Evolutionary conservation across 2,797 vertebrate genomes (phyloP).

Genomic region (Prionace glauca): DNA sequence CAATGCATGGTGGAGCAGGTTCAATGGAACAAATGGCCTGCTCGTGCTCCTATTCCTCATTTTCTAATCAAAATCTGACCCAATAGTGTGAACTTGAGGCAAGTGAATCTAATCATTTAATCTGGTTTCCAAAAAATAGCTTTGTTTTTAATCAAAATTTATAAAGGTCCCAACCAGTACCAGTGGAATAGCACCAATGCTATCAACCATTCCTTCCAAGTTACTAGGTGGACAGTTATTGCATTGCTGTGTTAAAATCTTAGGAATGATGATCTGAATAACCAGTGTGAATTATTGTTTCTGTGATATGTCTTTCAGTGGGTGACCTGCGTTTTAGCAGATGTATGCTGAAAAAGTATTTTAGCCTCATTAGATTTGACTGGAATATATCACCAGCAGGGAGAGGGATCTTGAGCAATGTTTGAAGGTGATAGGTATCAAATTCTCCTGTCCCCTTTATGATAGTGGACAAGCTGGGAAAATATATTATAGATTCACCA

Average conservation of each 20-base stretch:
- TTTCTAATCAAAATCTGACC: neutral
- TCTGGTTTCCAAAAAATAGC: too few species aligned
- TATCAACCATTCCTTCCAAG: neutral
- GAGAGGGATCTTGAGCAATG: neutral
- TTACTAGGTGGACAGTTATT: neutral
- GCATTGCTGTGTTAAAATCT: neutral
- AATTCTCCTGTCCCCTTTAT: neutral
- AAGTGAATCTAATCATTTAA: neutral
- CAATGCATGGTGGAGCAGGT: too few species aligned
- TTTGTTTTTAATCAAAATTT: neutral
- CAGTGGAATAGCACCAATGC: neutral
- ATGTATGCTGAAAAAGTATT: neutral
- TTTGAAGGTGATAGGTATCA: neutral
- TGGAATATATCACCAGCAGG: neutral
- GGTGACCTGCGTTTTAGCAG: neutral
- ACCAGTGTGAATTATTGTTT: neutral
- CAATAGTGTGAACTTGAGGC: neutral
- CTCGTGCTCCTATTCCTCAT: too few species aligned
- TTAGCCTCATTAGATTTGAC: neutral
- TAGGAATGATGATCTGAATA: neutral
- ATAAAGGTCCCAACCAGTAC: neutral
- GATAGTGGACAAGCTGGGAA: neutral
- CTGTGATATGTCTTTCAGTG: neutral
- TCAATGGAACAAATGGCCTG: too few species aligned
- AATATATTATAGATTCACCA: neutral